Evolutionary conservation across 1,140 invertebrate genomes (phyloP).

Genomic region (Macrobrachium nipponense): DNA sequence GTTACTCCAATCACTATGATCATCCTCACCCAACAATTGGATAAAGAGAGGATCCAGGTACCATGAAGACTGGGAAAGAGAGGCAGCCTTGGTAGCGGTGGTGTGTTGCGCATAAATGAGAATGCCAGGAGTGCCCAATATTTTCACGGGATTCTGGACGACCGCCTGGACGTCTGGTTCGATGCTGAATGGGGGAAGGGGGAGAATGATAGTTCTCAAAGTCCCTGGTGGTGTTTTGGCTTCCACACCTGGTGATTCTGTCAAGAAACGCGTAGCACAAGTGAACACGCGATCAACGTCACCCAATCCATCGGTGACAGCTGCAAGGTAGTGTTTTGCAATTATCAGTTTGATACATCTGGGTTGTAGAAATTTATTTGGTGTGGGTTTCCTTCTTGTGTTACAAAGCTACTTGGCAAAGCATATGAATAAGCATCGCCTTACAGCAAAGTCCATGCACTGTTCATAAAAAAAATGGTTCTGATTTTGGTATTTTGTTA

Average conservation of each 20-base stretch:
- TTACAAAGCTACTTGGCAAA: no score
- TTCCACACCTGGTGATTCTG: conserved; percentile 46
- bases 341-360: no score
- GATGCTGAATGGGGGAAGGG: conserved; percentile 35
- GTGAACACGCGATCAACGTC: conserved; percentile 53
- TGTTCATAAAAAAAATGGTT: background rate
- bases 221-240: conserved; percentile 25
- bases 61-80: conserved; percentile 57
- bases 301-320: conserved; percentile 33
- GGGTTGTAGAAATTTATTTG: no score
- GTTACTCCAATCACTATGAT: conserved; percentile 37
- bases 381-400: background rate
- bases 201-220: conserved; percentile 31
- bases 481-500: background rate
- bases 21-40: conserved; percentile 35
- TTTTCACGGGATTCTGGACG: conserved; percentile 42
- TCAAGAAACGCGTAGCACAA: conserved; percentile 44
- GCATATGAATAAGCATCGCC: no score
- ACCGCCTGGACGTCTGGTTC: conserved; percentile 27
- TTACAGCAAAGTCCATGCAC: background rate
- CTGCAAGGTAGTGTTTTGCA: conserved; percentile 11
- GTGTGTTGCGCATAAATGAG: conserved; percentile 40
- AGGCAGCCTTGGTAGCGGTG: conserved; percentile 31
- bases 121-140: conserved; percentile 39
- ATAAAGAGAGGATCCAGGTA: conserved; percentile 45